These are phyloP conservation scores for Arvicanthis niloticus DNA, from an alignment of 2,113 vertebrate species.

Conservation along the genomic window DNA sequence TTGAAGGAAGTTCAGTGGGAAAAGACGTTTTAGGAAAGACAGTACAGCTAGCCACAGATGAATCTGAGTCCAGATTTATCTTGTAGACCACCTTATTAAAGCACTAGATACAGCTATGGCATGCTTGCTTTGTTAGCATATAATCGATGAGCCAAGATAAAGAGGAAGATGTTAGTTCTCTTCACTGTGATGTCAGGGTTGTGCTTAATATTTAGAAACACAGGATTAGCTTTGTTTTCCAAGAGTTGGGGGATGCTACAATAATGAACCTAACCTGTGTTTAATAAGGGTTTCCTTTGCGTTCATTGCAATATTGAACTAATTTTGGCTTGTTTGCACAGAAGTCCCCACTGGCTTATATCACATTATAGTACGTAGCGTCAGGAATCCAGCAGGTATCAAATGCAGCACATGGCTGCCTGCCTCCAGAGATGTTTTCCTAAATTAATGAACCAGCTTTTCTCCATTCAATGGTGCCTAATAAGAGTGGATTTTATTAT, in stretches of 20 bases:
- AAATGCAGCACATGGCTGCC: conserved; percentile 34
- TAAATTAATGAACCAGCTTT: conserved; percentile 30
- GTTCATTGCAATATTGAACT: conserved; percentile 76
- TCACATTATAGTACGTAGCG: background rate
- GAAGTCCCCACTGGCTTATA: conserved; percentile 54
- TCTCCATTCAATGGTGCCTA: conserved; percentile 40
- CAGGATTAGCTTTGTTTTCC: conserved; percentile 75
- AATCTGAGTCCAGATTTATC: conserved; percentile 33
- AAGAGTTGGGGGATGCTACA: conserved; percentile 73
- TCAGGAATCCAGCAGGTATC: conserved; percentile 45
- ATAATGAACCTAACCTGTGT: conserved; percentile 82
- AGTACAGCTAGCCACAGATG: background rate
- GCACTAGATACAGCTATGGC: conserved; percentile 23
- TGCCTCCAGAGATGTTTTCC: conserved; percentile 56
- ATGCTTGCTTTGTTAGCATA: conserved; percentile 68
- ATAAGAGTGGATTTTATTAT: conserved; percentile 62
- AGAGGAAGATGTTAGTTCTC: conserved; percentile 68
- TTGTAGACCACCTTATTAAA: background rate
- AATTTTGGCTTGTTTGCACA: conserved; percentile 74
- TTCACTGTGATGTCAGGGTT: conserved; percentile 60
- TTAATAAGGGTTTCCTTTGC: conserved; percentile 83
- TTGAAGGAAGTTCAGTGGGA: conserved; percentile 22
- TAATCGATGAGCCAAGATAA: conserved; percentile 67
- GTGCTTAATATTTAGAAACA: conserved; percentile 75
- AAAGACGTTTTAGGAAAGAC: conserved; percentile 11